Evolutionary conservation across 2,113 vertebrate genomes (phyloP).

Genomic region (Chlorodrepanis virens): DNA sequence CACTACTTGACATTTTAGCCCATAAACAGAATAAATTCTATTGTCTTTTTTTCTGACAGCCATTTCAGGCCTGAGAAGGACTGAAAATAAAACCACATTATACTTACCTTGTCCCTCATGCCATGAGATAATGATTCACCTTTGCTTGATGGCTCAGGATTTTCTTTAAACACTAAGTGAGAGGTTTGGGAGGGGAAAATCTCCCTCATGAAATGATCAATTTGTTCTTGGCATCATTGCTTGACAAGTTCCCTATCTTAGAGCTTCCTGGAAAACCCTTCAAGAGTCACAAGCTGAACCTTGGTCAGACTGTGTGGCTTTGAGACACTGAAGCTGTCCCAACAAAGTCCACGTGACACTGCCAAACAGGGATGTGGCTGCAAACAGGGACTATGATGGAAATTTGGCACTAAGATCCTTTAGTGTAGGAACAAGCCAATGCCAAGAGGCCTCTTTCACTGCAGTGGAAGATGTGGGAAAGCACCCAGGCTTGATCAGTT

Average conservation of each 20-base stretch:
- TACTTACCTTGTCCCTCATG: not conserved
- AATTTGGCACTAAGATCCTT: not conserved
- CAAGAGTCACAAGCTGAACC: not conserved
- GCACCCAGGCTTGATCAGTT: not conserved
- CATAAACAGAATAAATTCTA: not conserved
- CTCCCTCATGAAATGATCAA: not conserved
- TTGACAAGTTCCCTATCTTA: not conserved
- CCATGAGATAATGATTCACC: not conserved
- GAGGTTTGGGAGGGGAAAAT: not conserved
- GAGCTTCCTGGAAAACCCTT: not conserved
- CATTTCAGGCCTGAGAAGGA: not conserved
- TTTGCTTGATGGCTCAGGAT: not conserved
- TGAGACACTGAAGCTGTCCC: not conserved
- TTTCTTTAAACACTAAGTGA: not conserved
- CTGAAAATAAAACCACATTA: not conserved
- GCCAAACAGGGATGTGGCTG: not conserved
- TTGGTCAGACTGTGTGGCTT: not conserved
- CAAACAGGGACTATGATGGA: not conserved
- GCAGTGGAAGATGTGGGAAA: not conserved
- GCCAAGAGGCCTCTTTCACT: not conserved
- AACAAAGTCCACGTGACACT: accelerated
- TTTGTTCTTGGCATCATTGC: not conserved
- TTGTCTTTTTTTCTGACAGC: not conserved
- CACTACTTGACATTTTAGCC: not conserved
- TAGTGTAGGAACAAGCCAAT: not conserved